Evolutionary conservation across 2,113 vertebrate genomes (phyloP), one percentile per base, ranked within the genome.

Genomic region (Prunella fulvescens): DNA sequence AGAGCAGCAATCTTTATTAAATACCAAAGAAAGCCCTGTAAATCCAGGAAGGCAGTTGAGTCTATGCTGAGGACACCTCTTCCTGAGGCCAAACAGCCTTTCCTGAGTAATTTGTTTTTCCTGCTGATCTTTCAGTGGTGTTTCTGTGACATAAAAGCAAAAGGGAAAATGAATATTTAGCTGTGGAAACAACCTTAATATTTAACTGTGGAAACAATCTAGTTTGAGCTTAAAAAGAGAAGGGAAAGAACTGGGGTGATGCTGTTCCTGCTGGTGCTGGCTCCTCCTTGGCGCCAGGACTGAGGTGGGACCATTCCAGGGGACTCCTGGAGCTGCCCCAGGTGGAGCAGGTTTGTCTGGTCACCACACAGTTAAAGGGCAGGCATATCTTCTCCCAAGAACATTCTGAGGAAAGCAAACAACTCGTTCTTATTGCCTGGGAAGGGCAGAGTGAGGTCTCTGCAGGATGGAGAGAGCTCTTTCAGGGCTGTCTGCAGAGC

Each of bases 1-100:
- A 71, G 77, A 88, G 65, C 48, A 86, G 89, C 85, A 80, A 81
- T 93, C 93, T 92, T 97, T 96, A 96, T 97, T 97, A 93, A 97
- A 97, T 95, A 95, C 95, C 95, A 93, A 89, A 87, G 86, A 88
- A 93, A 97, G 79, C 87, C 91, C 82, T 69, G 71, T 65, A 96
- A 95, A 97, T 93, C 91, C 60, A 35, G 94, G 89, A 91, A 96
- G 85, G 87, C 74, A 8, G 77, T 76, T 42, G 67, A 54, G 86
- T 60, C 89, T 69, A 19, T 67, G 61, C 86, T 84, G 58, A 93
- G 82, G 93, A 92, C 50, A 90, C 86, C 71, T 94, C 90, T 95
- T 95, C 88, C 86, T 94, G 93, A 65, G 92, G 82, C 92, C 90
- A 92, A 80, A 67, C 42, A 79, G 61, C 40, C 53, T 74, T 90